Base-by-base conservation (phyloP, 23 tunicate species). In the Ascidia mentula region DNA sequence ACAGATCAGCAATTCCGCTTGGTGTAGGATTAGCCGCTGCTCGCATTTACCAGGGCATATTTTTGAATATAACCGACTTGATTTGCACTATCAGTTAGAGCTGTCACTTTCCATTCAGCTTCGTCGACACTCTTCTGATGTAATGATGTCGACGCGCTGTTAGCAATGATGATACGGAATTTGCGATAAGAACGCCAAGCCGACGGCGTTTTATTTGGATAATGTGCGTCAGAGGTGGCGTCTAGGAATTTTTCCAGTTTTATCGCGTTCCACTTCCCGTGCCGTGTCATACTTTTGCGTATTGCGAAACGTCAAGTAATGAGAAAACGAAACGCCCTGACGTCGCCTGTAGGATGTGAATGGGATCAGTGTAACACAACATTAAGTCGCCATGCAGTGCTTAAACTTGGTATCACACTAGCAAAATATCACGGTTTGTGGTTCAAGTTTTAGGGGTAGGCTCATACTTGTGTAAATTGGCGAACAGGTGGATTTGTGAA, bases 151-250 rank as follows among this genome's bases (percentile, higher is more conserved):
- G 24, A 53, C 24, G 22, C 28, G 24, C 65, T 26, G 24, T 53
- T 20, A 1, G 7, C 13, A 9, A 53, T 20, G 65, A 53, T 53
- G 65, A 53, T 28, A 53, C 65, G n/a, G n/a, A n/a, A n/a, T n/a
- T n/a, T n/a, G n/a, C n/a, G n/a, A n/a, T n/a, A n/a, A n/a, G n/a
- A n/a, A n/a, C n/a, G n/a, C n/a, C n/a, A n/a, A n/a, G n/a, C n/a
- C n/a, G n/a, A n/a, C n/a, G n/a, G n/a, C n/a, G 65, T 53, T 53
- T 6, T 53, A 53, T 53, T 53, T 53, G 65, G 65, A 53, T 53
- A 53, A 53, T 26, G 65, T 28, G 65, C 65, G 65, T 53, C 65
- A 53, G 65, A 5, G 65, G n/a, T n/a, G n/a, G n/a, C n/a, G n/a
- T n/a, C n/a, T n/a, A n/a, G n/a, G n/a, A n/a, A n/a, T n/a, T n/a